Conservation (phyloP, 1,140 invertebrate genomes). For the Heliconius congener region DNA sequence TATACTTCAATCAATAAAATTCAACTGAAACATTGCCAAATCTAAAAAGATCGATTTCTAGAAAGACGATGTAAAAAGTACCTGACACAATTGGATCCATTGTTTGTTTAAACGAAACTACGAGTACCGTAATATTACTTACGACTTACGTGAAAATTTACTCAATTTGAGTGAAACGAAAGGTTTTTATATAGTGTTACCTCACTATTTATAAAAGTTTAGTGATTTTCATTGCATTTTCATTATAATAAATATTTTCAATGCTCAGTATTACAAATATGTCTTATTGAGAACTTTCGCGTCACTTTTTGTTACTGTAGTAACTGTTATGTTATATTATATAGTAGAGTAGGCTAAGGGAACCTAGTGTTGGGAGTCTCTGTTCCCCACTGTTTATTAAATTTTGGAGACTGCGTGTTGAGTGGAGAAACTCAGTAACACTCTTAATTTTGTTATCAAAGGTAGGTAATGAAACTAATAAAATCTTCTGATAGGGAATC, state of each 20-base stretch:
- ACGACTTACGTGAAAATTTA: slow-evolving; percentile 4
- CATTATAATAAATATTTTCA: not conserved
- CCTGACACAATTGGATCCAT: not conserved
- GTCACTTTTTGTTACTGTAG: not conserved
- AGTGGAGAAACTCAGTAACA: too few species aligned
- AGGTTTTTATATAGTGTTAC: not conserved
- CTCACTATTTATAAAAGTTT: not conserved
- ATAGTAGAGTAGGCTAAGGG: too few species aligned
- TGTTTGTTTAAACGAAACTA: not conserved
- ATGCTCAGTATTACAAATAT: not conserved
- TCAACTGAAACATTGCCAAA: not conserved
- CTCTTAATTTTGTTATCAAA: too few species aligned
- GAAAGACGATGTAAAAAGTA: not conserved
- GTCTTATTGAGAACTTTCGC: not conserved
- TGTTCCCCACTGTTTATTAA: too few species aligned
- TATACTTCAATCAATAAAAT: not conserved
- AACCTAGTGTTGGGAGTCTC: too few species aligned
- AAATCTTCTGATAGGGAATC: too few species aligned
- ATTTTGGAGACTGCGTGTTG: too few species aligned
- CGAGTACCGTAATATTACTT: not conserved
- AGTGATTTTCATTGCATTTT: not conserved
- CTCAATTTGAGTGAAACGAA: not conserved
- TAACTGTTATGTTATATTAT: not conserved
- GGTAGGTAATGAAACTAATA: too few species aligned
- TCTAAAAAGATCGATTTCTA: not conserved